A percentile compares a stretch with the other conserved stretches of the same genome.
Evolutionary conservation across 2,888 invertebrate genomes (phyloP).

Genomic region (Rhyacophila evoluta): DNA sequence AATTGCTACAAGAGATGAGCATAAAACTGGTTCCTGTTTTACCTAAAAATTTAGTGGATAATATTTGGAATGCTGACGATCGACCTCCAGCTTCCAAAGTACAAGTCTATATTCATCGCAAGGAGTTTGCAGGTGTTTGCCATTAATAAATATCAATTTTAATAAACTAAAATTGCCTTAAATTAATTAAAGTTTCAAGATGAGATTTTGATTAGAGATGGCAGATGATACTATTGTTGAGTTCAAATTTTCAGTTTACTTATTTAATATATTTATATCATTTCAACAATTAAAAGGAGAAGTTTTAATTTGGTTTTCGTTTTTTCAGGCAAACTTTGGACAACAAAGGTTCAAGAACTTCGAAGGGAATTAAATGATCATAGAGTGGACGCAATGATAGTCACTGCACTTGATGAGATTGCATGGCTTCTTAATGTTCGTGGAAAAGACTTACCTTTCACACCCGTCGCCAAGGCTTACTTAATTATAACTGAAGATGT

Average conservation of each 20-base stretch:
- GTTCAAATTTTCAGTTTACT: too few relatives aligned
- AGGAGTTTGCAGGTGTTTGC: slow-evolving; percentile 75
- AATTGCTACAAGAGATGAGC: slow-evolving; percentile 67
- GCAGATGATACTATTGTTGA: too few relatives aligned
- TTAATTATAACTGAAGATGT: slow-evolving; percentile 75
- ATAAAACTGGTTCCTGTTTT: slow-evolving; percentile 71
- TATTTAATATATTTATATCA: too few relatives aligned
- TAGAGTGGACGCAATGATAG: slow-evolving; percentile 82
- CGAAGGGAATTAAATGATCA: slow-evolving; percentile 73
- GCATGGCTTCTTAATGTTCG: slow-evolving; percentile 91
- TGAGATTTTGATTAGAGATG: too few relatives aligned
- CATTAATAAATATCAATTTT: too few relatives aligned
- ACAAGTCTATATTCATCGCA: slow-evolving; percentile 73
- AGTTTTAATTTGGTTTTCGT: too few relatives aligned
- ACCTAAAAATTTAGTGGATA: slow-evolving; percentile 78
- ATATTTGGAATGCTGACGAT: slow-evolving; percentile 77
- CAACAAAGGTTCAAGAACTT: slow-evolving; percentile 78
- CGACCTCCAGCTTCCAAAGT: slow-evolving; percentile 74
- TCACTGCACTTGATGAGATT: slow-evolving; percentile 89
- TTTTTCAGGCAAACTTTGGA: slow-evolving; percentile 77
- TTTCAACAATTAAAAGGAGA: too few relatives aligned
- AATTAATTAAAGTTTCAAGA: too few relatives aligned
- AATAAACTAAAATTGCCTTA: too few relatives aligned
- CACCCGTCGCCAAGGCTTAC: slow-evolving; percentile 84
- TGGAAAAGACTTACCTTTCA: slow-evolving; percentile 85